Conservation (phyloP, 1,140 invertebrate species). For the Holotrichia oblita region DNA sequence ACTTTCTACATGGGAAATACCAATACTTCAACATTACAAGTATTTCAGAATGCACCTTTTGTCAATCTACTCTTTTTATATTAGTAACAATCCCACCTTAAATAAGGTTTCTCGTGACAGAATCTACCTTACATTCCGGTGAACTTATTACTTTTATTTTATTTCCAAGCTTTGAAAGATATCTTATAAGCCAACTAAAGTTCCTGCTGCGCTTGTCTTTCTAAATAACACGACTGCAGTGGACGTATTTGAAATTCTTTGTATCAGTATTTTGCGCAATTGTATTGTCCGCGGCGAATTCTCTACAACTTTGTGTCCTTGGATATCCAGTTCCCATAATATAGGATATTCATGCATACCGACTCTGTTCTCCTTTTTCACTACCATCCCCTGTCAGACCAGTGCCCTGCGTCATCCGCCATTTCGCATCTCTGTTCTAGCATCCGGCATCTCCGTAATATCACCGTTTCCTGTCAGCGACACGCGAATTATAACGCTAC, state of each 20-base stretch:
- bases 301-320: not conserved
- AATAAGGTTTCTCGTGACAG: no score
- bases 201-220: not conserved
- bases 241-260: conserved; percentile 10
- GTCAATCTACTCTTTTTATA: no score
- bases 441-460: conserved; percentile 41
- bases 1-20: no score
- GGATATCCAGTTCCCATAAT: not conserved
- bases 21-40: no score
- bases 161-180: not conserved
- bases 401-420: not conserved
- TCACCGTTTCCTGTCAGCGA: conserved; percentile 49
- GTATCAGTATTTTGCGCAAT: not conserved
- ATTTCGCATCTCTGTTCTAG: conserved; percentile 14
- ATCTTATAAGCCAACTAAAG: not conserved
- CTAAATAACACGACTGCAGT: conserved; percentile 16
- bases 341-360: not conserved
- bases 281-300: conserved; percentile 32
- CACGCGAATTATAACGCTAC: conserved; percentile 50
- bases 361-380: not conserved
- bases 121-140: not conserved
- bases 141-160: not conserved
- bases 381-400: conserved; percentile 16
- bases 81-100: no score
- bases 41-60: no score